Percentiles rank a stretch among this genome's conserved stretches.
These are phyloP conservation scores for Acrocyrtus sp. DNA, from an alignment of 2,888 invertebrate species.

Conservation along the genomic window DNA sequence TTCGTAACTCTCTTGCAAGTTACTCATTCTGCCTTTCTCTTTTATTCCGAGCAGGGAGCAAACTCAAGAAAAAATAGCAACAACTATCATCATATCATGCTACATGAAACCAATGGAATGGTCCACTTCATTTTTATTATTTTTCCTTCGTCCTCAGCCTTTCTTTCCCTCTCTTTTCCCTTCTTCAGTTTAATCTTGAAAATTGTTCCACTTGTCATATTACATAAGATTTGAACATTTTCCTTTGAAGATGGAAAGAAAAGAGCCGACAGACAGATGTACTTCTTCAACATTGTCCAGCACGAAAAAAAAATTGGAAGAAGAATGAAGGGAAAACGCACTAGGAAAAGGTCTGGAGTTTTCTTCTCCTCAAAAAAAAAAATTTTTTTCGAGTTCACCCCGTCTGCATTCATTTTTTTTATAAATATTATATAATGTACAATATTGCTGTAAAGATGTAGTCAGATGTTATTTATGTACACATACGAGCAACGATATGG, in stretches of 20 bases:
- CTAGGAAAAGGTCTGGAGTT: too few relatives aligned
- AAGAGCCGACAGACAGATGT: conserved; percentile 5
- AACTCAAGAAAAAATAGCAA: background rate
- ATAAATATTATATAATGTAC: background rate
- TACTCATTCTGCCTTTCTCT: conserved; percentile 1
- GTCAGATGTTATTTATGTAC: background rate
- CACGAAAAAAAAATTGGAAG: background rate
- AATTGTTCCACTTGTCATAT: conserved; percentile 34
- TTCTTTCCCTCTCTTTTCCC: background rate
- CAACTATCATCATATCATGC: conserved; percentile 9
- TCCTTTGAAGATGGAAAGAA: background rate
- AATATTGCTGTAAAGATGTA: background rate
- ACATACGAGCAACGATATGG: background rate
- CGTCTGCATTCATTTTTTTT: background rate
- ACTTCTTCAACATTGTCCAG: background rate
- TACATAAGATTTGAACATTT: background rate
- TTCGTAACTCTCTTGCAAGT: background rate
- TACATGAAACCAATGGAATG: conserved; percentile 6
- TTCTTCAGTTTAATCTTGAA: conserved; percentile 20
- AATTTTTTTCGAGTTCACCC: too few relatives aligned
- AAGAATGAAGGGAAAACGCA: too few relatives aligned
- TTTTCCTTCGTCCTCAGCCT: background rate
- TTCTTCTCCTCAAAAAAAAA: background rate
- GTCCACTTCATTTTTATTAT: conserved; percentile 36
- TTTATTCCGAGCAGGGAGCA: conserved; percentile 16